Percentiles rank a stretch among this genome's conserved stretches.
phyloP scores from a whole-genome alignment of 2,113 vertebrate species.

The Balaeniceps rex region DNA sequence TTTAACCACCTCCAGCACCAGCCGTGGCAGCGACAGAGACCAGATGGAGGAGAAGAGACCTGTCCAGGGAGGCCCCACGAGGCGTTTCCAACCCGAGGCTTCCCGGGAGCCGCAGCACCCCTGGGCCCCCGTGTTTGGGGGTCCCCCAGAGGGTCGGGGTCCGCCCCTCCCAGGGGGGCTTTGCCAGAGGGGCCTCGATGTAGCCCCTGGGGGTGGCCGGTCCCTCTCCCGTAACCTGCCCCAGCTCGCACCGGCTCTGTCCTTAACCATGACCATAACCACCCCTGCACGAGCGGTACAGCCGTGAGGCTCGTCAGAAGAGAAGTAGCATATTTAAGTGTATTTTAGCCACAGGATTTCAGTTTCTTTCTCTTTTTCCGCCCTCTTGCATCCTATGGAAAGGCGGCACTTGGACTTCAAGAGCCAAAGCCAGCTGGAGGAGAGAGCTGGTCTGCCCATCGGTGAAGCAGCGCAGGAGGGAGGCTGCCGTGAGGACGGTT shows the following conservation, averaged over 20 bases:
- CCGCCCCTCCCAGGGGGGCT: not conserved
- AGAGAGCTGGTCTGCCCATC: not conserved
- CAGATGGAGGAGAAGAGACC: not conserved
- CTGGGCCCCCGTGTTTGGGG: accelerated
- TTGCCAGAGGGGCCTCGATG: not conserved
- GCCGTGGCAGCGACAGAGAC: not conserved
- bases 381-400: not conserved
- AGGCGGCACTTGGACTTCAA: not conserved
- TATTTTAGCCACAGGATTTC: not conserved
- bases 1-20: not conserved
- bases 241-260: not conserved
- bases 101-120: not conserved
- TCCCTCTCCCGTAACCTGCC: not conserved
- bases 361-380: not conserved
- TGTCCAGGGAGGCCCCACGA: not conserved
- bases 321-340: too few relatives aligned
- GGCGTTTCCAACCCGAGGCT: not conserved
- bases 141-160: not conserved
- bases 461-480: too few relatives aligned
- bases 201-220: not conserved
- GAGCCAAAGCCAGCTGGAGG: not conserved
- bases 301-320: not conserved
- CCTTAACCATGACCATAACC: not conserved
- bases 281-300: not conserved
- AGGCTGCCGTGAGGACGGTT: not conserved